These are phyloP conservation scores for Drosophila seclusa DNA, from an alignment of 2,888 invertebrate genomes.

Conservation along the genomic window DNA sequence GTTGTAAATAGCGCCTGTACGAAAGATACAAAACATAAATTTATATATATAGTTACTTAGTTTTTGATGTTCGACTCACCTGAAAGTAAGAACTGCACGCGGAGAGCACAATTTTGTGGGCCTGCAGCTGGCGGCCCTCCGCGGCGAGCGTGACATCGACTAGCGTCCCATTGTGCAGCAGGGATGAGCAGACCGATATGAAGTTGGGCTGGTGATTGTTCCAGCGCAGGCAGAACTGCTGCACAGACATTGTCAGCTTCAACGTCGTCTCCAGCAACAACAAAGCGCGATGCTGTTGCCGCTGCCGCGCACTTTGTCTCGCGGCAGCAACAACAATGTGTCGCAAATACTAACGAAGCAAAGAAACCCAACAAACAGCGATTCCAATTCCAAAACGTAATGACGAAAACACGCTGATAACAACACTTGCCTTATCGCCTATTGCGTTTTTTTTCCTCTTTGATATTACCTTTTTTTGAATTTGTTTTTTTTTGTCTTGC, in stretches of 20 bases:
- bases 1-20: slow-evolving; percentile 91
- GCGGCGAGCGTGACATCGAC: slow-evolving; percentile 97
- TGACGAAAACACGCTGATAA: slow-evolving; percentile 73
- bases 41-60: not conserved
- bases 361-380: slow-evolving; percentile 47
- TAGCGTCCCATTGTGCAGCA: slow-evolving; percentile 92
- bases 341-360: slow-evolving; percentile 42
- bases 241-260: slow-evolving; percentile 87
- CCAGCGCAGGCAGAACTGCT: slow-evolving; percentile 94
- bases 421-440: slow-evolving; percentile 71
- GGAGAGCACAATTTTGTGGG: slow-evolving; percentile 95
- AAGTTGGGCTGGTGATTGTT: slow-evolving; percentile 97
- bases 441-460: slow-evolving; percentile 59
- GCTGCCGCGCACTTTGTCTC: slow-evolving; percentile 59
- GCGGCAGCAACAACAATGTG: slow-evolving; percentile 65
- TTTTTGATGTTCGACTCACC: slow-evolving; percentile 85
- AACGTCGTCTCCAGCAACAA: slow-evolving; percentile 41
- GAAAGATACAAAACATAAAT: not conserved
- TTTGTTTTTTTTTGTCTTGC: slow-evolving; percentile 20
- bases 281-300: slow-evolving; percentile 51
- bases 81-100: slow-evolving; percentile 98
- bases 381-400: slow-evolving; percentile 49
- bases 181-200: slow-evolving; percentile 93
- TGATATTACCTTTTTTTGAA: slow-evolving; percentile 21
- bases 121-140: slow-evolving; percentile 94